Percentiles rank a stretch among this genome's conserved stretches.
phyloP scores from a whole-genome alignment of 2,888 invertebrate genomes.

The Criorhina ranunculi region DNA sequence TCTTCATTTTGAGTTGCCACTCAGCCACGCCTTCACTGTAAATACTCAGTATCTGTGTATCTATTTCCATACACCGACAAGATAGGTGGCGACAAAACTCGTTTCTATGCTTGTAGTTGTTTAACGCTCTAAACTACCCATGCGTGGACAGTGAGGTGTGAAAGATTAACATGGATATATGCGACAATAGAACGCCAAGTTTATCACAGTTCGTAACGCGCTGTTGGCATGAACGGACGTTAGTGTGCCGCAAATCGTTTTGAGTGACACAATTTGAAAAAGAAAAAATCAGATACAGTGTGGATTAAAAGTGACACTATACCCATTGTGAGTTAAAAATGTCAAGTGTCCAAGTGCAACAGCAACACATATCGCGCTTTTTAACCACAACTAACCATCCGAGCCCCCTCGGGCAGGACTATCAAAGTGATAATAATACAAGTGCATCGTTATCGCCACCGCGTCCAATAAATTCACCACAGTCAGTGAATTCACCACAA shows the following conservation, averaged over 20 bases:
- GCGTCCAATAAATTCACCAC: slow-evolving; percentile 78
- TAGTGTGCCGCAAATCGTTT: slow-evolving; percentile 42
- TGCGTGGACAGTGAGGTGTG: slow-evolving; percentile 66
- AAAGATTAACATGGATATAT: slow-evolving; percentile 68
- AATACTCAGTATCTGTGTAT: slow-evolving; percentile 20
- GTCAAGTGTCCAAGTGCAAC: slow-evolving; percentile 84
- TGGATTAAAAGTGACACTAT: slow-evolving; percentile 27
- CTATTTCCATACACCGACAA: slow-evolving; percentile 1
- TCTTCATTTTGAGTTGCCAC: slow-evolving; percentile 69
- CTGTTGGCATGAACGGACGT: slow-evolving; percentile 79
- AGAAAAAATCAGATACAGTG: slow-evolving; percentile 39
- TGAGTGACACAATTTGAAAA: slow-evolving; percentile 39
- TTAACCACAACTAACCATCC: slow-evolving; percentile 80
- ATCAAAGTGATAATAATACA: slow-evolving; percentile 81
- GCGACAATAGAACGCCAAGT: slow-evolving; percentile 67
- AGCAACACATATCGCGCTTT: slow-evolving; percentile 82
- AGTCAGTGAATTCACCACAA: slow-evolving; percentile 81
- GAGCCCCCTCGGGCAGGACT: slow-evolving; percentile 79
- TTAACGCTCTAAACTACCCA: slow-evolving; percentile 38
- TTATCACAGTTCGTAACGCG: slow-evolving; percentile 82
- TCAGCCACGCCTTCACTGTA: slow-evolving; percentile 58
- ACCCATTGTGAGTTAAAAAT: slow-evolving; percentile 79
- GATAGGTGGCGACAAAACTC: slow-evolving; percentile 55
- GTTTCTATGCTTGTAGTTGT: slow-evolving; percentile 51
- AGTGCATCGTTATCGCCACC: slow-evolving; percentile 81